Evolutionary conservation across 2,888 invertebrate genomes (phyloP).

Genomic region (Creontiades dilutus): DNA sequence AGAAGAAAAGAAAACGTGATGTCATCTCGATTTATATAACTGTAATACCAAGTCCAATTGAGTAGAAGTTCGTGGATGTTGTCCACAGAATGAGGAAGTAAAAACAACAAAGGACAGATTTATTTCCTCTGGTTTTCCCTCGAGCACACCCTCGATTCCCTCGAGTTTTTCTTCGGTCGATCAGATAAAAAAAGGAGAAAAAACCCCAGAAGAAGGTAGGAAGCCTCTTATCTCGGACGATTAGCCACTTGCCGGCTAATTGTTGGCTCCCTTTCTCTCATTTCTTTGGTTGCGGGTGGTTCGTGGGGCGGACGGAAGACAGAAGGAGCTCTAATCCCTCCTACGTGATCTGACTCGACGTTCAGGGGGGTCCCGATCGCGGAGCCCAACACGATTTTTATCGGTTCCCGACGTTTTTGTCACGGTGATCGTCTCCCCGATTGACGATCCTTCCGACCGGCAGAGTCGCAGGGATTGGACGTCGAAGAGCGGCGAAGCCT

Average conservation of each 20-base stretch:
- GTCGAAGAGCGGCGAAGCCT: no score
- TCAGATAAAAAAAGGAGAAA: background rate
- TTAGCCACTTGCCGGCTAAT: background rate
- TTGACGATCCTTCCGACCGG: no score
- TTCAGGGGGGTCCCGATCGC: background rate
- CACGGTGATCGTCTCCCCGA: no score
- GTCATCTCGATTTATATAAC: no score
- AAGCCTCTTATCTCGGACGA: background rate
- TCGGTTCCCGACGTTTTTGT: background rate
- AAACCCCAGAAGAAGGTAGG: background rate
- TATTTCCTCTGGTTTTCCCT: background rate
- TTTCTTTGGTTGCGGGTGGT: background rate
- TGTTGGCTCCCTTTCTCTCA: background rate
- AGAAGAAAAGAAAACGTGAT: no score
- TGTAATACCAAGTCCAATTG: no score
- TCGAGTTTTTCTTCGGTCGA: background rate
- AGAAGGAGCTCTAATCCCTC: conserved; percentile 1
- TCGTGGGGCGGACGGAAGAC: background rate
- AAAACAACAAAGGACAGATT: conserved; percentile 1
- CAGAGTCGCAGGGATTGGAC: no score
- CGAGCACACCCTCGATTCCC: background rate
- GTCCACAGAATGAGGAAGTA: background rate
- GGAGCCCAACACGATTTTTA: background rate
- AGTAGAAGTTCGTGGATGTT: background rate
- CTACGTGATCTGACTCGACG: background rate